Evolutionary conservation across 1,140 invertebrate species (phyloP).

Genomic region (Drosophila sulfurigaster): DNA sequence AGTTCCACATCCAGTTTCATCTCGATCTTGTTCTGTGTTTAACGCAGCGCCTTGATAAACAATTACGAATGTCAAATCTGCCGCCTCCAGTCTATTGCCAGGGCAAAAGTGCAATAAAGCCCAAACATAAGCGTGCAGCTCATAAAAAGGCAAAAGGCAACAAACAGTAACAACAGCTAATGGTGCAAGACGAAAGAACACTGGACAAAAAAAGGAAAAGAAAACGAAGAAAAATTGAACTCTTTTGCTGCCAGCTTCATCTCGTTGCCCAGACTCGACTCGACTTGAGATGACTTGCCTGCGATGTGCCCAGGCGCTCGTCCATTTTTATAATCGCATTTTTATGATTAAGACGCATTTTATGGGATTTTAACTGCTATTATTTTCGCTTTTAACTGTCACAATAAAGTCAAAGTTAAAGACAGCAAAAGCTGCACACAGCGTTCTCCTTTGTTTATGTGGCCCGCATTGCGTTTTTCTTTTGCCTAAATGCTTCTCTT

Average conservation of each 20-base stretch:
- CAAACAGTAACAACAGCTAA: slow-evolving; percentile 45
- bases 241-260: slow-evolving; percentile 6
- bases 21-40: slow-evolving; percentile 21
- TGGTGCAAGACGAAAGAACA: slow-evolving; percentile 2
- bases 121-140: slow-evolving; percentile 66
- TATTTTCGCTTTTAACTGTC: slow-evolving; percentile 84
- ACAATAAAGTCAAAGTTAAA: slow-evolving; percentile 84
- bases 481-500: slow-evolving; percentile 10
- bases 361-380: slow-evolving; percentile 84
- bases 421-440: slow-evolving; percentile 73
- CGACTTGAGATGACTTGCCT: background rate
- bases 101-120: slow-evolving; percentile 67
- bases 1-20: slow-evolving; percentile 1
- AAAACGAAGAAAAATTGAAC: no score
- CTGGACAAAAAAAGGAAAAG: slow-evolving; percentile 54
- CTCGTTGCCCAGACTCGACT: background rate
- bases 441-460: slow-evolving; percentile 71
- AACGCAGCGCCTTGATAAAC: slow-evolving; percentile 65
- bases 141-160: slow-evolving; percentile 78
- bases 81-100: slow-evolving; percentile 9
- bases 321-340: slow-evolving; percentile 84
- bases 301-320: slow-evolving; percentile 42
- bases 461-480: slow-evolving; percentile 15
- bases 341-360: slow-evolving; percentile 84
- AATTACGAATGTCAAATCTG: slow-evolving; percentile 68